Evolutionary conservation across 92 coral and sea anemone genomes (phyloP).

Genomic region (Epizoanthus stellaris): DNA sequence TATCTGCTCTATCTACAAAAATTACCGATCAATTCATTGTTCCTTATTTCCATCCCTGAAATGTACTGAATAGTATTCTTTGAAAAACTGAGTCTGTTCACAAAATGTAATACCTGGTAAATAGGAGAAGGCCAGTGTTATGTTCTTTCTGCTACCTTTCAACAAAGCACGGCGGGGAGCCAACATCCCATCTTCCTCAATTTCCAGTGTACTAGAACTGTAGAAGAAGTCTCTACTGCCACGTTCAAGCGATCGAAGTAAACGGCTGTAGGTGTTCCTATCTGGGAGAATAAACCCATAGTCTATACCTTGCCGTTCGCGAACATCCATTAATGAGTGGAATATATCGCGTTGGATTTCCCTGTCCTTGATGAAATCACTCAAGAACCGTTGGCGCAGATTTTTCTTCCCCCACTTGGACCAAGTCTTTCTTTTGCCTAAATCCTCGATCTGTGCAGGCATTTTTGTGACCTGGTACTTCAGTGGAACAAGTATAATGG

Average conservation of each 20-base stretch:
- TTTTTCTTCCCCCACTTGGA: background rate
- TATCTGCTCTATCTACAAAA: too few relatives aligned
- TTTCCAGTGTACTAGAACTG: too few relatives aligned
- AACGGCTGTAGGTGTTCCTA: background rate
- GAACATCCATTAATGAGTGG: background rate
- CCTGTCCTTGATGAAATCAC: background rate
- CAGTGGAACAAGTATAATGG: slow-evolving; percentile 41
- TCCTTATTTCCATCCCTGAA: too few relatives aligned
- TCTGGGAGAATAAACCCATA: background rate
- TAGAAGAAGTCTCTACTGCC: too few relatives aligned
- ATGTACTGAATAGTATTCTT: background rate
- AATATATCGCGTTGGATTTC: background rate
- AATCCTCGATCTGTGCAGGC: slow-evolving; percentile 35
- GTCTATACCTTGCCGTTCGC: slow-evolving; percentile 1
- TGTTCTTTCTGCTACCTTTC: background rate
- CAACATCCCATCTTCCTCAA: too few relatives aligned
- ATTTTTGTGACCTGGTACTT: slow-evolving; percentile 49
- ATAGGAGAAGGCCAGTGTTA: background rate
- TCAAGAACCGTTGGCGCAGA: background rate
- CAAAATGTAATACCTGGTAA: background rate
- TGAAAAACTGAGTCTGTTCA: background rate
- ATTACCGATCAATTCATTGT: too few relatives aligned
- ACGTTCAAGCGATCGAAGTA: background rate
- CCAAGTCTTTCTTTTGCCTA: slow-evolving; percentile 15
- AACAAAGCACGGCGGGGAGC: too few relatives aligned